Base-by-base conservation (phyloP, 1,140 invertebrate species). In the Leptopilina clavipes region DNA sequence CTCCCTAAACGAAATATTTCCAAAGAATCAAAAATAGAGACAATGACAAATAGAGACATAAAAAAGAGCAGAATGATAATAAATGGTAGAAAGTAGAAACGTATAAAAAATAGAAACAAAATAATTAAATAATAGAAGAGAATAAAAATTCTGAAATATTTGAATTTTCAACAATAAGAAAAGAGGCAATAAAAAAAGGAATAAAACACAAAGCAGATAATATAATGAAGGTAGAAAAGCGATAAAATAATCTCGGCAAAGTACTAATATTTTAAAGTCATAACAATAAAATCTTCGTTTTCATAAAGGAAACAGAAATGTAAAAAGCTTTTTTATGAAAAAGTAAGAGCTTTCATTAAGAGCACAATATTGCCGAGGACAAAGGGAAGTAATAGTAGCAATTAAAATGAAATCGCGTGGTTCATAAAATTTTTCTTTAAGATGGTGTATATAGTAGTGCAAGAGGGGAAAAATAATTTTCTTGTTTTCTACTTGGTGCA, bases 401-500 rank as follows among this genome's bases (percentile, higher is more conserved):
- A 65, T 65, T 65, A 65, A 65, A 65, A 14, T 65, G 59, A 65
- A 65, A 65, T 65, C 59, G 59, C 14, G 25, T 65, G 59, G 59
- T 65, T 65, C 59, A 37, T 65, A 65, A 65, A 65, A 65, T 31
- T 65, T 65, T 65, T 31, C 14, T 9, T 40, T 31, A 65, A 65
- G 59, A 65, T n/a, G 22, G 22, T n/a, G 37, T 40, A 40, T 40
- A 40, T 40, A 40, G 37, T 65, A 3, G 25, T 2, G 25, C 25
- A 31, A 31, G 25, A 31, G 25, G 22, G 22, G 14, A 65, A n/a
- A 22, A 31, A 65, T 65, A 65, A 65, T 65, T 31, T 65, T 65
- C 59, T 65, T n/a, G 59, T 65, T n/a, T 19, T 12, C 5, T 65
- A 22, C 25, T 5, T 31, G 25, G 25, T 31, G 25, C 25, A 31